Evolutionary conservation across 2,888 invertebrate species (phyloP).

Genomic region (Pachydiplax longipennis): DNA sequence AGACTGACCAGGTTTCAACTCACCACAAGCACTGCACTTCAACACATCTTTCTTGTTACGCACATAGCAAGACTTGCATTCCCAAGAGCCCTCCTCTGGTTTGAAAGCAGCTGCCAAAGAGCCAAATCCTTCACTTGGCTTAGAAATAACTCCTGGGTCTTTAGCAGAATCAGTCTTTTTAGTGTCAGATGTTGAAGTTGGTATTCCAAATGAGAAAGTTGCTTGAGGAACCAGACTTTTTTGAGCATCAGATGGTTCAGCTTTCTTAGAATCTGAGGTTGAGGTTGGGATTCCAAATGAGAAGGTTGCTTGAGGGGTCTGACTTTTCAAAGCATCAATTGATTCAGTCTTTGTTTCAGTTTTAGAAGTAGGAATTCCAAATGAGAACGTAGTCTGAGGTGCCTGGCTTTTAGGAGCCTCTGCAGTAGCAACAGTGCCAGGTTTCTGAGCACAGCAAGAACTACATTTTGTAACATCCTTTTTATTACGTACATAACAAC

Average conservation of each 20-base stretch:
- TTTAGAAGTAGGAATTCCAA: neutral
- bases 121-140: conserved; percentile 52
- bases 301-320: conserved; percentile 51
- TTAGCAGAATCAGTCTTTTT: neutral
- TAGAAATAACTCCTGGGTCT: neutral
- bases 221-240: neutral
- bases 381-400: conserved; percentile 46
- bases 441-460: conserved; percentile 67
- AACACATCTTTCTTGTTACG: conserved; percentile 61
- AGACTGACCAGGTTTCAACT: conserved; percentile 52
- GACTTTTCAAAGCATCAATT: conserved; percentile 53
- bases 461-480: conserved; percentile 62
- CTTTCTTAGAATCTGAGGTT: neutral
- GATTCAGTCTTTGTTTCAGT: conserved; percentile 49
- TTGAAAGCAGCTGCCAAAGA: conserved; percentile 52
- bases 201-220: conserved; percentile 1
- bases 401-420: conserved; percentile 52
- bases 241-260: neutral
- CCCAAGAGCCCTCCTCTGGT: conserved; percentile 64
- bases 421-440: conserved; percentile 56
- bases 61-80: conserved; percentile 69
- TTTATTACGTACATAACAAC: conserved; percentile 69
- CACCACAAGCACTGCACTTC: conserved; percentile 50
- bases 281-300: neutral
- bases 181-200: neutral